Percentiles rank a stretch among this genome's conserved stretches.
These are phyloP conservation scores for Formica selysi DNA, from an alignment of 1,140 invertebrate genomes.

Conservation along the genomic window DNA sequence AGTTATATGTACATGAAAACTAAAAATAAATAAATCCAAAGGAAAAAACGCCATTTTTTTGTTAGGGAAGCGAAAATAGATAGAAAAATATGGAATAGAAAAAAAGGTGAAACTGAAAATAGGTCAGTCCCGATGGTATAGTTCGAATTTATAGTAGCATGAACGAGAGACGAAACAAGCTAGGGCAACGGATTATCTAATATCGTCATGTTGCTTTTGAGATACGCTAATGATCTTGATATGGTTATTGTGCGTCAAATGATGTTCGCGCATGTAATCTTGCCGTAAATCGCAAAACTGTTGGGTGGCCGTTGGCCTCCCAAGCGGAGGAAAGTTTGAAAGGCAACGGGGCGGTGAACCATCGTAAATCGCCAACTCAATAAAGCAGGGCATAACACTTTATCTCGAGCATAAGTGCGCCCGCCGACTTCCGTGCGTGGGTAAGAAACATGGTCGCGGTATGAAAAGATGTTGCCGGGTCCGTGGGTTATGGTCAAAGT, in stretches of 20 bases:
- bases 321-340: constrained; percentile 34
- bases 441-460: constrained; percentile 52
- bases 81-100: background rate
- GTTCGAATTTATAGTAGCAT: background rate
- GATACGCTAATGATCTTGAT: background rate
- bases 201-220: background rate
- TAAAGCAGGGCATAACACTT: constrained; percentile 76
- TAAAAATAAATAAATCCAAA: constrained; percentile 23
- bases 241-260: constrained; percentile 5
- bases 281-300: constrained; percentile 18
- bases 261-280: constrained; percentile 45
- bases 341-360: constrained; percentile 12
- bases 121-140: constrained; percentile 6
- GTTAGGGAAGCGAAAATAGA: constrained; percentile 1
- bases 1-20: background rate
- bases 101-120: background rate
- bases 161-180: constrained; percentile 2
- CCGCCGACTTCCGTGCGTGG: constrained; percentile 55
- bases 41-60: constrained; percentile 1
- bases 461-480: constrained; percentile 59
- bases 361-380: constrained; percentile 73
- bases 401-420: constrained; percentile 72
- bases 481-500: constrained; percentile 53
- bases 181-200: constrained; percentile 6
- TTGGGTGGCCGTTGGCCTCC: constrained; percentile 11